Evolutionary conservation across 2,888 invertebrate species (phyloP), one percentile per base, ranked within the genome.

Genomic region (Caenorhabditis auriculariae): DNA sequence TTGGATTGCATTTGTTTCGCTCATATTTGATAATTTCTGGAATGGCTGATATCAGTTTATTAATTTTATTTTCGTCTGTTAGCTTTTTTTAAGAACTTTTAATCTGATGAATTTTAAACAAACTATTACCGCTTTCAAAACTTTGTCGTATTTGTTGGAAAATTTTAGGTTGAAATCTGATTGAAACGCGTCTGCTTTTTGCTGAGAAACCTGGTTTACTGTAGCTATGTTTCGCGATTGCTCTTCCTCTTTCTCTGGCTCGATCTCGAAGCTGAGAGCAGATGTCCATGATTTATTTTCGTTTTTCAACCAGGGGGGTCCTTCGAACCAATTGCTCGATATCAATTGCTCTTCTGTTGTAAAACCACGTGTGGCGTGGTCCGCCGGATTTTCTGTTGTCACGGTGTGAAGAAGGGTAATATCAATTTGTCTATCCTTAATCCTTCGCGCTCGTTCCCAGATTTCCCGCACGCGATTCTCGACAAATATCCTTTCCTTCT

Each of bases 321-420:
- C 54, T 9, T 28, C 5, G 12, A 47, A 41, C 54, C 54, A 54
- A 15, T 32, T 47, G 4, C 23, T 28, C 1, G 39, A 9, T n/a
- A 4, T 17, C 15, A 54, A 32, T 24, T 54, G 47, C 24, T 47
- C 35, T 41, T 3, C 29, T 3, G 41, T 24, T 23, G 26, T 24
- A n/a, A 42, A 19, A 7, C 55, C 55, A 35, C 49, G 27, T 17
- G 55, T 55, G 4, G 29, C 24, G 19, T 28, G 27, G 9, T 49
- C 55, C 7, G 55, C 55, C 28, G 49, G 49, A 23, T 55, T 55
- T 4, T 55, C 27, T 3, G 47, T 37, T 15, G 55, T 55, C n/a
- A 19, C 23, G 2, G 44, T 44, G 35, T 55, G 44, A 1, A 28
- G 5, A 12, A 55, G 43, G 9, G 24, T 15, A 6, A 39, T 17